Evolutionary conservation across 2,797 vertebrate species (phyloP).

Genomic region (Microchirus variegatus): DNA sequence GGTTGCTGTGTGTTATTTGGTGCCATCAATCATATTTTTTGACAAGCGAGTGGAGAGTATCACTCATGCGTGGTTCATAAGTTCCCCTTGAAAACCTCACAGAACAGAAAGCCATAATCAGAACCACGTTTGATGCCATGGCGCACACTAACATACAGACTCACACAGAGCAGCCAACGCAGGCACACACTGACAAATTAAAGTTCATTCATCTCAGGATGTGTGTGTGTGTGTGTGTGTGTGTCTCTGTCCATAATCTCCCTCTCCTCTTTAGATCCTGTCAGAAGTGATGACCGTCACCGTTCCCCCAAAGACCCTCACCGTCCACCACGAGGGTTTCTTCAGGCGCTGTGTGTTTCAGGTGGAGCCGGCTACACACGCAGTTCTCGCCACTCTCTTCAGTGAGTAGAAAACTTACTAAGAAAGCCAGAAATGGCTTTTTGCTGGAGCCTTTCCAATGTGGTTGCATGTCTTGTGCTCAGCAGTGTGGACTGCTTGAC

Average conservation of each 20-base stretch:
- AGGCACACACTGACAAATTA: slow-evolving; percentile 36
- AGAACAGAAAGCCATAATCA: slow-evolving; percentile 63
- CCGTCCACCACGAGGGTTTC: slow-evolving; percentile 89
- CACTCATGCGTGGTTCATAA: slow-evolving; percentile 58
- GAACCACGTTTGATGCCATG: slow-evolving; percentile 59
- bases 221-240: slow-evolving; percentile 4
- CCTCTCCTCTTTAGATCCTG: slow-evolving; percentile 31
- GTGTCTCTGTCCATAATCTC: slow-evolving; percentile 12
- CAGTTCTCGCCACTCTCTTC: slow-evolving; percentile 86
- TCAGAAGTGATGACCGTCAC: neutral
- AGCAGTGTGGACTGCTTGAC: slow-evolving; percentile 28
- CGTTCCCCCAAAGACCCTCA: slow-evolving; percentile 44
- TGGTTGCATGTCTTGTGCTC: slow-evolving; percentile 16
- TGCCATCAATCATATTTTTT: slow-evolving; percentile 76
- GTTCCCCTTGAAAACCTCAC: slow-evolving; percentile 61
- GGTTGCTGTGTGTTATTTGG: slow-evolving; percentile 54
- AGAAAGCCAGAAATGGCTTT: neutral
- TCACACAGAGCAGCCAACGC: slow-evolving; percentile 23
- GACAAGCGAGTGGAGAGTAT: slow-evolving; percentile 69
- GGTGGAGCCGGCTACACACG: slow-evolving; percentile 75
- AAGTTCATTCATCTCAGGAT: slow-evolving; percentile 7
- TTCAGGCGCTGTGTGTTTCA: slow-evolving; percentile 88
- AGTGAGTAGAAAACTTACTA: slow-evolving; percentile 75
- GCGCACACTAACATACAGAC: slow-evolving; percentile 18
- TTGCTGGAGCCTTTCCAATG: slow-evolving; percentile 20